Evolutionary conservation across 2,888 invertebrate species (phyloP).

Genomic region (Tromatobia lineatoria): DNA sequence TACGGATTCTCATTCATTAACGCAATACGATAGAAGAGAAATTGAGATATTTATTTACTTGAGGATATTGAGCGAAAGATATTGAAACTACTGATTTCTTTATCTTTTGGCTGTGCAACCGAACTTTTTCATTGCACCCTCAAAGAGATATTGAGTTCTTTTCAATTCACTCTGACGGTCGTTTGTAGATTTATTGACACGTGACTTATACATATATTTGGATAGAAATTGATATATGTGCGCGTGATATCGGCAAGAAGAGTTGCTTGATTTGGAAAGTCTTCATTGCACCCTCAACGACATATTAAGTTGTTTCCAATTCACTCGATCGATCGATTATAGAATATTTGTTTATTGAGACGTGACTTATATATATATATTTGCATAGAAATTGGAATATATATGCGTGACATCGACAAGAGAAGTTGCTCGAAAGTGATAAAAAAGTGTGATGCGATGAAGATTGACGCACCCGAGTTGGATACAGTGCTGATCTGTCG

Average conservation of each 20-base stretch:
- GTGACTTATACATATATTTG: too few species aligned
- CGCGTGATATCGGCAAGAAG: conserved; percentile 44
- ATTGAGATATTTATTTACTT: not conserved
- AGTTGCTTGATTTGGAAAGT: not conserved
- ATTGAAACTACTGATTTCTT: not conserved
- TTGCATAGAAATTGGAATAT: conserved; percentile 3
- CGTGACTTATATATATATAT: conserved; percentile 21
- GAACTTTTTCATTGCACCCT: too few species aligned
- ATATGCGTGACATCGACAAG: conserved; percentile 47
- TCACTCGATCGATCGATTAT: not conserved
- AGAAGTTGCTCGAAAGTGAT: conserved; percentile 53
- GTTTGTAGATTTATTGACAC: not conserved
- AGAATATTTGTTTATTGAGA: conserved; percentile 33
- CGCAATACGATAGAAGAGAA: not conserved
- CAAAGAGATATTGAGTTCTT: not conserved
- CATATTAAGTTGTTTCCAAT: not conserved
- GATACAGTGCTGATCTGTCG: conserved; percentile 70
- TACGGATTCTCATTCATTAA: conserved; percentile 2
- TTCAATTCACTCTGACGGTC: not conserved
- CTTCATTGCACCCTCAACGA: not conserved
- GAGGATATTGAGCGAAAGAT: not conserved
- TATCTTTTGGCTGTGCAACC: not conserved
- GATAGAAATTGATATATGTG: conserved; percentile 2
- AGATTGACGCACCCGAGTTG: conserved; percentile 65
- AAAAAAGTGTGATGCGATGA: conserved; percentile 75